Percentiles rank a stretch among this genome's conserved stretches.
phyloP scores from a whole-genome alignment of 2,113 vertebrate species.

The Anarrhichthys ocellatus region DNA sequence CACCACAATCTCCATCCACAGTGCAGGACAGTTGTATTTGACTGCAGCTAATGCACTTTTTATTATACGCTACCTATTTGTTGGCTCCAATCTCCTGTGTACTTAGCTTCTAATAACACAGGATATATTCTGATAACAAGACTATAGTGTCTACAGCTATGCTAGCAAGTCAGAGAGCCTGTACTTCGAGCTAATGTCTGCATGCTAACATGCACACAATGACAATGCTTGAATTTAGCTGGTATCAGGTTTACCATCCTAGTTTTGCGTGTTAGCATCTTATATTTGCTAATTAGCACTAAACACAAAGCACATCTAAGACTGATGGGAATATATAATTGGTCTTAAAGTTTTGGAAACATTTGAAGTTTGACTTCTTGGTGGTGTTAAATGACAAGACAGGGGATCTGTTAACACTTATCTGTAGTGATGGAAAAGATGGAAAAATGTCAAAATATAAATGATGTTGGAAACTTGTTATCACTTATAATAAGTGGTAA shows the following conservation, averaged over 20 bases:
- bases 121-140: background rate
- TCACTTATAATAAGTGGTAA: background rate
- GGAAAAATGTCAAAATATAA: conserved; percentile 9
- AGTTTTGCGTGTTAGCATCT: background rate
- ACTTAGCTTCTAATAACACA: background rate
- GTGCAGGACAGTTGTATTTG: background rate
- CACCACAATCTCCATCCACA: background rate
- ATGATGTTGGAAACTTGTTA: conserved; percentile 22
- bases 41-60: background rate
- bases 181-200: background rate
- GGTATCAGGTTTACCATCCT: background rate
- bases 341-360: background rate
- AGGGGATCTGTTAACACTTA: background rate
- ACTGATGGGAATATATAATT: background rate
- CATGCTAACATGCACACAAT: background rate
- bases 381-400: background rate
- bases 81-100: background rate
- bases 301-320: background rate
- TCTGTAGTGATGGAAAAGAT: conserved; percentile 5
- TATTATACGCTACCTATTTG: background rate
- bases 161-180: background rate
- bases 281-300: background rate
- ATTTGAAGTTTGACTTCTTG: background rate
- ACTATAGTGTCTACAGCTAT: background rate
- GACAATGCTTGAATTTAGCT: background rate